phyloP scores from a whole-genome alignment of 2,113 vertebrate genomes.

The Taxidea taxus region DNA sequence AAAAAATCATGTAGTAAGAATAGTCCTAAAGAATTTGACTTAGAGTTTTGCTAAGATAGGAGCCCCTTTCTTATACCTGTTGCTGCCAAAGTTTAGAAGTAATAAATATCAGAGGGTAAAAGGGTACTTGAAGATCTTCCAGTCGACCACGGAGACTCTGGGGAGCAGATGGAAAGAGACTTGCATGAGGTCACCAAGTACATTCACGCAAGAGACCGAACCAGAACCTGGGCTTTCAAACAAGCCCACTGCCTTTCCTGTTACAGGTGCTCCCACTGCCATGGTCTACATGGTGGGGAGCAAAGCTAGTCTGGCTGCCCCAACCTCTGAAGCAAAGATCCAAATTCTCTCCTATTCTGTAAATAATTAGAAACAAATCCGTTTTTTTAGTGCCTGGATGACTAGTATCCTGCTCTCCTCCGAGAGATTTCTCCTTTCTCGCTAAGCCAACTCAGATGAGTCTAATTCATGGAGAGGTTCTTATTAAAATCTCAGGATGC shows the following conservation, averaged over 20 bases:
- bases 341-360: not conserved
- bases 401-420: not conserved
- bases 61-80: not conserved
- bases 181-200: not conserved
- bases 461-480: not conserved
- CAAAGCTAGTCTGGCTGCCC: not conserved
- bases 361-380: not conserved
- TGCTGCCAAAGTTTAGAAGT: not conserved
- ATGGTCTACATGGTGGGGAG: not conserved
- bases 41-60: not conserved
- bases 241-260: fast-evolving
- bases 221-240: not conserved
- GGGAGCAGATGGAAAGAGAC: not conserved
- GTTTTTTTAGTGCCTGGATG: not conserved
- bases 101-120: not conserved
- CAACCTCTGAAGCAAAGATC: not conserved
- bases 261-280: fast-evolving
- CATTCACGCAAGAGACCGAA: not conserved
- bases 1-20: not conserved
- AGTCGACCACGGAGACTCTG: not conserved
- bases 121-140: not conserved
- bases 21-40: not conserved
- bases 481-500: not conserved
- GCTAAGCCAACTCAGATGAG: not conserved
- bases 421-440: not conserved